phyloP scores from a whole-genome alignment of 2,888 invertebrate genomes.

The Ornithoptera priamus region DNA sequence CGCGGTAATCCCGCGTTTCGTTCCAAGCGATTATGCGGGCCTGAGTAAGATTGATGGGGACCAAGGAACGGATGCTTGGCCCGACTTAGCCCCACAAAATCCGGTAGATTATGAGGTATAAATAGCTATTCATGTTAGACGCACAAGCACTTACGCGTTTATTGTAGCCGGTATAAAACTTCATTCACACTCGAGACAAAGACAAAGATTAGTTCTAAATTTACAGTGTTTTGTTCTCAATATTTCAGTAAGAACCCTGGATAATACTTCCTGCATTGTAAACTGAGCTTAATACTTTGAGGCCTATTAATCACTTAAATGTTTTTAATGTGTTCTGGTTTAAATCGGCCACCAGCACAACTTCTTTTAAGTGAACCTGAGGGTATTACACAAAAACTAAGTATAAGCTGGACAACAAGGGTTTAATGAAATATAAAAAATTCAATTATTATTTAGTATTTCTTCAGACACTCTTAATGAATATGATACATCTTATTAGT shows the following conservation, averaged over 20 bases:
- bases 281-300: no score
- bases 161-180: conserved; percentile 14
- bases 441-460: no score
- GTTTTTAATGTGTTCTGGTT: no score
- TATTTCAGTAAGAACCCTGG: neutral
- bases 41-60: conserved; percentile 75
- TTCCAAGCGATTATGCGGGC: conserved; percentile 73
- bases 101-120: conserved; percentile 29
- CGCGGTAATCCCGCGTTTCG: conserved; percentile 61
- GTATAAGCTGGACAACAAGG: no score
- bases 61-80: conserved; percentile 39
- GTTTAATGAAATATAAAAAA: no score
- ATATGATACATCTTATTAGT: no score
- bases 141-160: conserved; percentile 7
- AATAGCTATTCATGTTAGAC: conserved; percentile 25
- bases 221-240: neutral
- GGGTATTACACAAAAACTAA: no score
- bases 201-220: conserved; percentile 5
- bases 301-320: no score
- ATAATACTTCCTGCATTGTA: no score
- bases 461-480: no score
- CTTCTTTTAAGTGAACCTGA: no score
- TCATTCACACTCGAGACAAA: neutral
- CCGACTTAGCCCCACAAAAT: conserved; percentile 26
- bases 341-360: no score